phyloP scores from a whole-genome alignment of 1,140 invertebrate species.

The Magallana gigas region DNA sequence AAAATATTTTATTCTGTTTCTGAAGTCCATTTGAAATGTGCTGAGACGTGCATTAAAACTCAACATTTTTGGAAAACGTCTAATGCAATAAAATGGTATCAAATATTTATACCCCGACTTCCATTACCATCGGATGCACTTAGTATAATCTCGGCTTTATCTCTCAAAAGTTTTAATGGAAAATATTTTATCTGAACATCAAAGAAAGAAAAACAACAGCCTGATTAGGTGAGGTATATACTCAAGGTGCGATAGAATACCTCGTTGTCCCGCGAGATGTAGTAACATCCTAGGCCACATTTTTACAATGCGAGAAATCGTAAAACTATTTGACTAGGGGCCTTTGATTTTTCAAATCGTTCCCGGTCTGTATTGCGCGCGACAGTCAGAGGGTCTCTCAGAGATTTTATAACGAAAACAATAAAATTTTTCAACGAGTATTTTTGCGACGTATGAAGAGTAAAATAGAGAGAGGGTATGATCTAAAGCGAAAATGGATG shows the following conservation, averaged over 20 bases:
- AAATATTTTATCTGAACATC: constrained; percentile 32
- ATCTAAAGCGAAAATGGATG: background rate
- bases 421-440: constrained; percentile 4
- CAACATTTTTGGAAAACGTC: background rate
- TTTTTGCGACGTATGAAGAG: constrained; percentile 5
- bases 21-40: background rate
- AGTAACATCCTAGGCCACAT: background rate
- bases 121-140: constrained; percentile 19
- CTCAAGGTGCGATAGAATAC: background rate
- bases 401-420: constrained; percentile 31
- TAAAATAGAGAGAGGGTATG: background rate
- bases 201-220: constrained; percentile 32
- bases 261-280: background rate
- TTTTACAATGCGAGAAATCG: constrained; percentile 29
- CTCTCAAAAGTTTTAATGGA: constrained; percentile 22
- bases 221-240: constrained; percentile 29
- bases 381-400: background rate
- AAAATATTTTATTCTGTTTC: background rate
- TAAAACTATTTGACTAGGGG: constrained; percentile 28
- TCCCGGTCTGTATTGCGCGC: background rate
- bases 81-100: constrained; percentile 25
- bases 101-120: constrained; percentile 24
- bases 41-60: background rate
- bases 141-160: constrained; percentile 12
- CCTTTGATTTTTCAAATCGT: constrained; percentile 17